Evolutionary conservation across 1,140 invertebrate species (phyloP).

Genomic region (Brachionus asplanchnoidis): DNA sequence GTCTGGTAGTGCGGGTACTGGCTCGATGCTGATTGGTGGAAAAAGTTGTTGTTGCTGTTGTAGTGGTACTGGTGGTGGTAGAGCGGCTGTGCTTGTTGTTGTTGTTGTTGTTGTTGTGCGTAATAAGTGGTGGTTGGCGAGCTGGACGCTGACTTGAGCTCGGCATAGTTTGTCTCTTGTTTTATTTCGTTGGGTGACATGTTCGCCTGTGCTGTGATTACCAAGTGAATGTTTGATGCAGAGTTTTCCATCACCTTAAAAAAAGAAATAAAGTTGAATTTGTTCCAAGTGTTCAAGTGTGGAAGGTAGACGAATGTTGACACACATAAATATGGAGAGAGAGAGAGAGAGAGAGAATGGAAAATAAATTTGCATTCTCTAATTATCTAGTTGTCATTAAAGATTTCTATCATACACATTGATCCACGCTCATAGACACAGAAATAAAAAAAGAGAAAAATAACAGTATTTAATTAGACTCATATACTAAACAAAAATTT

Average conservation of each 20-base stretch:
- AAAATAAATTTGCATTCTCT: conserved; percentile 5
- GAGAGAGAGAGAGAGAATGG: background rate
- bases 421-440: background rate
- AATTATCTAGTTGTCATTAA: conserved; percentile 32
- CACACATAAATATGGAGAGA: background rate
- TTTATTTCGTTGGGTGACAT: conserved; percentile 17
- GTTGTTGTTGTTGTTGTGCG: background rate
- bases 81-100: background rate
- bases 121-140: background rate
- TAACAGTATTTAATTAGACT: conserved; percentile 38
- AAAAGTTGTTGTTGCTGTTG: background rate
- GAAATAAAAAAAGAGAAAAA: background rate
- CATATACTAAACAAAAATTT: background rate
- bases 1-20: background rate
- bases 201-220: background rate
- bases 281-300: too few relatives aligned
- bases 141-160: background rate
- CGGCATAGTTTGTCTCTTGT: background rate
- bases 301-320: too few relatives aligned
- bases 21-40: background rate
- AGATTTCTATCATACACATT: conserved; percentile 5
- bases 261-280: background rate
- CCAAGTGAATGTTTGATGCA: background rate
- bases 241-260: background rate
- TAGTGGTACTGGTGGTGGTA: background rate